Conservation (phyloP, 2,888 invertebrate genomes). For the Lepetodrilus schrolli region DNA sequence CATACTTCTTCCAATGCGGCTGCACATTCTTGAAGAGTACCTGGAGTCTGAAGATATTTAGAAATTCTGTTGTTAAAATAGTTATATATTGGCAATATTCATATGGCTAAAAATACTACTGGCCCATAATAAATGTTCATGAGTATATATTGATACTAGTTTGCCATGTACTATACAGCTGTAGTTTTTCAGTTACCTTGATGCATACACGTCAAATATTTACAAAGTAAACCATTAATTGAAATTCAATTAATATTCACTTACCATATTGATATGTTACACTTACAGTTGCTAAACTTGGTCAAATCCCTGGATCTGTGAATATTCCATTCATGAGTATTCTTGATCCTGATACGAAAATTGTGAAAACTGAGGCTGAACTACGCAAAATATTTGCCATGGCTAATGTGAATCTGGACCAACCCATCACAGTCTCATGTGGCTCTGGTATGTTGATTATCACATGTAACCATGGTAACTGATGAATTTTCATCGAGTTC, state of each 20-base stretch:
- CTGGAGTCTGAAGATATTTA: no score
- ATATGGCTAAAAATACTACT: no score
- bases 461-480: no score
- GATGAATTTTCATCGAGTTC: no score
- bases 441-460: conserved; percentile 72
- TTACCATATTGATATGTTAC: neutral
- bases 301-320: conserved; percentile 62
- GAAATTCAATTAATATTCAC: neutral
- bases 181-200: neutral
- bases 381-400: conserved; percentile 52
- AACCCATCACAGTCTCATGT: conserved; percentile 60
- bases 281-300: conserved; percentile 58
- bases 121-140: no score
- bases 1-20: no score
- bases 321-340: conserved; percentile 59
- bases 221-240: neutral
- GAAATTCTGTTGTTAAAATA: no score
- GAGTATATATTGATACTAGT: no score
- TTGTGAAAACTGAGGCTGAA: conserved; percentile 48
- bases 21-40: no score
- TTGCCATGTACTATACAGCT: neutral
- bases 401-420: conserved; percentile 53
- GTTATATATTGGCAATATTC: no score
- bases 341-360: conserved; percentile 47
- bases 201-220: neutral